Conservation (phyloP, 2,888 invertebrate genomes). For the Drosophila demipolita region DNA sequence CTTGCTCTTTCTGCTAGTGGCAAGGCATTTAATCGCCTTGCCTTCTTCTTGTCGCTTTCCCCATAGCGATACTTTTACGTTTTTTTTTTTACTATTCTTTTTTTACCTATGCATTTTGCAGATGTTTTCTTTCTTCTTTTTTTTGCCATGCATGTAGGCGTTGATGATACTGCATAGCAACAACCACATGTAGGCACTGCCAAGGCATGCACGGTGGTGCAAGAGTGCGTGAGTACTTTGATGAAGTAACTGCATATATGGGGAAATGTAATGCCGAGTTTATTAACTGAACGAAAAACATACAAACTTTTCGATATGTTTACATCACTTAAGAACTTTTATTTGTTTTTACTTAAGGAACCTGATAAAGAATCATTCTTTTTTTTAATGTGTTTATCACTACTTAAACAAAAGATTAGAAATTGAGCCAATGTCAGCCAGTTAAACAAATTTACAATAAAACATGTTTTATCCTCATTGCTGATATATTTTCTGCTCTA, state of each 20-base stretch:
- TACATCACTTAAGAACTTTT: too few relatives aligned
- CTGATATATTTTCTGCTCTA: neutral
- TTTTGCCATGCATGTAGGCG: slow-evolving; percentile 70
- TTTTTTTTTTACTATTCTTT: slow-evolving; percentile 36
- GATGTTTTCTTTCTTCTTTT: slow-evolving; percentile 33
- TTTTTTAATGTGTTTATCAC: neutral
- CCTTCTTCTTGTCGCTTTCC: slow-evolving; percentile 55
- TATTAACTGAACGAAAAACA: neutral
- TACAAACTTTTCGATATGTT: neutral
- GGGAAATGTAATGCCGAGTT: neutral
- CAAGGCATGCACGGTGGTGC: slow-evolving; percentile 58
- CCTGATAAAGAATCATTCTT: neutral
- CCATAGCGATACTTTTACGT: slow-evolving; percentile 23
- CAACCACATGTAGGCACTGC: slow-evolving; percentile 38
- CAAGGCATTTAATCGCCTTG: slow-evolving; percentile 27
- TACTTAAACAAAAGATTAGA: neutral
- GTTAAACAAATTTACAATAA: neutral
- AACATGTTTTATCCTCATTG: neutral
- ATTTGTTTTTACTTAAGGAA: neutral
- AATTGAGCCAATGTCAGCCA: neutral
- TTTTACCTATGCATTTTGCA: slow-evolving; percentile 67
- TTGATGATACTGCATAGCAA: slow-evolving; percentile 70
- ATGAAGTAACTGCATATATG: neutral
- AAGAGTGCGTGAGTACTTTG: neutral
- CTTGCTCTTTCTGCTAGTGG: neutral